Evolutionary conservation across 1,140 invertebrate species (phyloP).

Genomic region (Rhopalosiphum padi): DNA sequence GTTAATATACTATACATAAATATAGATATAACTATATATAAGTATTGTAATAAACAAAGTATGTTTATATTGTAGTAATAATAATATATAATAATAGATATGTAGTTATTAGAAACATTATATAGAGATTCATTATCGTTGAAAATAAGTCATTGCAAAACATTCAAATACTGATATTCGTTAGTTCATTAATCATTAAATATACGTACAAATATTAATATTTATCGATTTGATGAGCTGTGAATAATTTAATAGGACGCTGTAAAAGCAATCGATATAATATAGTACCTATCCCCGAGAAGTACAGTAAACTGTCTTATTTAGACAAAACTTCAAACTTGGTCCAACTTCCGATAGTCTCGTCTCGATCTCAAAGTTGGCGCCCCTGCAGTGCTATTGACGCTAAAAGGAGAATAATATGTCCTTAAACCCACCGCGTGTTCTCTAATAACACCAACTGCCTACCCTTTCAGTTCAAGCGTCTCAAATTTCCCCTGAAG

Average conservation of each 20-base stretch:
- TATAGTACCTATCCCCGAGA: not conserved
- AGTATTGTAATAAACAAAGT: too few relatives aligned
- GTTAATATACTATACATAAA: too few relatives aligned
- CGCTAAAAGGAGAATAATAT: not conserved
- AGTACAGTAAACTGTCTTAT: not conserved
- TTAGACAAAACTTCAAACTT: not conserved
- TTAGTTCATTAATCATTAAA: not conserved
- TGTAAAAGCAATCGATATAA: not conserved
- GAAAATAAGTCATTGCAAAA: not conserved
- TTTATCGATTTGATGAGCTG: not conserved
- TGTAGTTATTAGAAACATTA: too few relatives aligned
- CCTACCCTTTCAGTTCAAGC: not conserved
- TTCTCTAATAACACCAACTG: not conserved
- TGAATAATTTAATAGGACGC: not conserved
- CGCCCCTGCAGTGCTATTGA: not conserved
- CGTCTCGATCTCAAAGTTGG: not conserved
- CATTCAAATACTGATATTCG: not conserved
- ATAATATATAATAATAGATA: not conserved
- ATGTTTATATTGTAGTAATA: not conserved
- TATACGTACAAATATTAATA: not conserved
- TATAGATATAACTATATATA: too few relatives aligned
- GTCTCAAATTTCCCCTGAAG: constrained; percentile 1
- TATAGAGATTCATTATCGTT: too few relatives aligned
- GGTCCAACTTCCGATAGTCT: not conserved
- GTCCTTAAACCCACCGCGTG: not conserved